Evolutionary conservation across 2,113 vertebrate species (phyloP).

Genomic region (Osmerus eperlanus): DNA sequence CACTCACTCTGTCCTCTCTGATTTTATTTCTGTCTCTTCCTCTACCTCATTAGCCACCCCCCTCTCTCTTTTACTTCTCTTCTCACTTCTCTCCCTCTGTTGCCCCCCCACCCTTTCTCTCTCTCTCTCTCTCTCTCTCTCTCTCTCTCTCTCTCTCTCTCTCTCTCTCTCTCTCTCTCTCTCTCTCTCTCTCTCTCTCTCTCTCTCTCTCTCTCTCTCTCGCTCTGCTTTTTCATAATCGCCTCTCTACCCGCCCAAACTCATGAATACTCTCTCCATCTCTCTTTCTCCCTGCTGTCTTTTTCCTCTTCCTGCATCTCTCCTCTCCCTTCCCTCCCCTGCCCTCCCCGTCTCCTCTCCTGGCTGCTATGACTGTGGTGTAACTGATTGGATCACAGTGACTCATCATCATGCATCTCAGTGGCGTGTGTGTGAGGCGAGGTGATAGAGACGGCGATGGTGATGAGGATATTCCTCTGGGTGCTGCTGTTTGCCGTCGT

Average conservation of each 20-base stretch:
- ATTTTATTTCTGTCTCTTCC: too few relatives aligned
- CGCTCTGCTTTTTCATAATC: too few relatives aligned
- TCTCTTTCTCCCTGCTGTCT: background rate
- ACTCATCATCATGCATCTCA: conserved; percentile 60
- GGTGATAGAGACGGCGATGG: conserved; percentile 26
- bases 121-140: too few relatives aligned
- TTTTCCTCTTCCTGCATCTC: conserved; percentile 1
- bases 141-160: too few relatives aligned
- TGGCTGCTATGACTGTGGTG: conserved; percentile 50
- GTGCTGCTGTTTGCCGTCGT: too few relatives aligned
- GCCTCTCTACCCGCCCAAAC: too few relatives aligned
- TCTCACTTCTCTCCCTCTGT: background rate
- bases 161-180: too few relatives aligned
- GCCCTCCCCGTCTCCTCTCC: conserved; percentile 22
- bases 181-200: too few relatives aligned
- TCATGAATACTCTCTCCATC: too few relatives aligned
- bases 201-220: too few relatives aligned
- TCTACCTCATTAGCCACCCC: background rate
- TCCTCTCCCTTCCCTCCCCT: conserved; percentile 32
- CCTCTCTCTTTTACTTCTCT: too few relatives aligned
- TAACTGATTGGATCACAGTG: conserved; percentile 67
- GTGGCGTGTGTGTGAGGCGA: conserved; percentile 42
- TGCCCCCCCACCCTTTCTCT: background rate
- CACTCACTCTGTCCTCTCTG: background rate
- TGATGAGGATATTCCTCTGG: background rate